Percentiles rank a stretch among this genome's conserved stretches.
phyloP scores from a whole-genome alignment of 2,113 vertebrate species.

The Acrocephalus arundinaceus region DNA sequence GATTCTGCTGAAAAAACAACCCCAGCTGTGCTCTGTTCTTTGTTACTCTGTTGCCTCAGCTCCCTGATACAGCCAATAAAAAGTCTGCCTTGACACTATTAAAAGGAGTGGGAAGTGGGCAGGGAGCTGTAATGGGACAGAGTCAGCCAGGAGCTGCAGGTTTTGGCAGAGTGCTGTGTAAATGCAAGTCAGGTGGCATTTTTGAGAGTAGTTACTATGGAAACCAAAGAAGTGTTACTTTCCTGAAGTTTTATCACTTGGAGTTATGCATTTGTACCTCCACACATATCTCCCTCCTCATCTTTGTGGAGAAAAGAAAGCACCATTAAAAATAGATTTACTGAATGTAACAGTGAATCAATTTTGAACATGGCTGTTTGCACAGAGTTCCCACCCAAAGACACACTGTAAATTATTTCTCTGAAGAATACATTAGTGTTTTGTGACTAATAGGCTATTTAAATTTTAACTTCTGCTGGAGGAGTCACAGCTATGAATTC shows the following conservation, averaged over 20 bases:
- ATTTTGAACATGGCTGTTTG: background rate
- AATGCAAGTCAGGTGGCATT: background rate
- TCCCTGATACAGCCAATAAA: background rate
- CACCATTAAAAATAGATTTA: conserved; percentile 41
- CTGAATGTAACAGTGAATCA: background rate
- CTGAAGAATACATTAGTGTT: background rate
- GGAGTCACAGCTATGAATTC: background rate
- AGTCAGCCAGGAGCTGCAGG: accelerated
- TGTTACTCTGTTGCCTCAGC: background rate
- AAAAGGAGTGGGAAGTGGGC: background rate
- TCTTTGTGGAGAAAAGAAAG: conserved; percentile 1
- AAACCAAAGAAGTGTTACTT: background rate
- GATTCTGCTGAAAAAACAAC: accelerated
- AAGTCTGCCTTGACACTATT: background rate
- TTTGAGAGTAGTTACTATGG: conserved; percentile 8
- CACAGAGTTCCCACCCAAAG: background rate
- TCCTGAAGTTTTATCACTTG: background rate
- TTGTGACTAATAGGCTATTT: conserved; percentile 13
- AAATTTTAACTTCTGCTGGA: background rate
- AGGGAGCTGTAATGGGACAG: background rate
- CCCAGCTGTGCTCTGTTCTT: background rate
- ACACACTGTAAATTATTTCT: background rate
- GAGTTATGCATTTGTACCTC: background rate
- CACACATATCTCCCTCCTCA: background rate
- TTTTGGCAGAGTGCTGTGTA: background rate